Conservation (phyloP, 2,888 invertebrate species). For the Scaptomyza polygonia region DNA sequence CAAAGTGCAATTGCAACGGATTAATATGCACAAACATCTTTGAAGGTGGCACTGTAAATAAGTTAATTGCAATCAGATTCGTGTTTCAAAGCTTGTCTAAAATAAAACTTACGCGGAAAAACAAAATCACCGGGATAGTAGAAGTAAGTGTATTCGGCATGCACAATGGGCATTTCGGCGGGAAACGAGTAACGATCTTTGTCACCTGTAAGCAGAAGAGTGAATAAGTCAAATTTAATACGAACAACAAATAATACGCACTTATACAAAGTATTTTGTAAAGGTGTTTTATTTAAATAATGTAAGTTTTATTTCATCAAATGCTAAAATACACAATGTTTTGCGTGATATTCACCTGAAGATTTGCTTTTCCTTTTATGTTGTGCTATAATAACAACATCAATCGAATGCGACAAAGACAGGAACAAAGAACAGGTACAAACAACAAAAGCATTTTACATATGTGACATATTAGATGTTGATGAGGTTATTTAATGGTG, state of each 20-base stretch:
- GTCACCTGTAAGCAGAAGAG: conserved; percentile 86
- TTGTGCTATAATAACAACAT: conserved; percentile 84
- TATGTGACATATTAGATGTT: conserved; percentile 60
- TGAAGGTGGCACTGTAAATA: conserved; percentile 93
- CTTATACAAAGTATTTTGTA: conserved; percentile 13
- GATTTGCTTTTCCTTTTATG: conserved; percentile 86
- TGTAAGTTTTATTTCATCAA: conserved; percentile 3
- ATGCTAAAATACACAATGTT: conserved; percentile 7
- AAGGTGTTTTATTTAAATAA: conserved; percentile 1
- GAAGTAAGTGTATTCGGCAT: conserved; percentile 97
- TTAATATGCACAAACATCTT: conserved; percentile 96
- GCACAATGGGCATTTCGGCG: conserved; percentile 95
- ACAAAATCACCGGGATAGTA: conserved; percentile 96
- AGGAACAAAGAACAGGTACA: conserved; percentile 43
- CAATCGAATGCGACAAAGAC: conserved; percentile 32
- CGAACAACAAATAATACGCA: neutral
- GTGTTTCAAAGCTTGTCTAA: neutral
- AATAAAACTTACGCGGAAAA: conserved; percentile 90
- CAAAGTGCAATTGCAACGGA: conserved; percentile 94
- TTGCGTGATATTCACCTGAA: conserved; percentile 82
- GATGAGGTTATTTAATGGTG: conserved; percentile 22
- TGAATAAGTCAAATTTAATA: conserved; percentile 10
- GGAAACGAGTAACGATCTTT: conserved; percentile 93
- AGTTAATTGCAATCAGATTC: neutral
- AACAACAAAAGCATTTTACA: conserved; percentile 57